Evolutionary conservation across 2,888 invertebrate genomes (phyloP), one percentile per base, ranked within the genome.

Genomic region (Diloba caeruleocephala): DNA sequence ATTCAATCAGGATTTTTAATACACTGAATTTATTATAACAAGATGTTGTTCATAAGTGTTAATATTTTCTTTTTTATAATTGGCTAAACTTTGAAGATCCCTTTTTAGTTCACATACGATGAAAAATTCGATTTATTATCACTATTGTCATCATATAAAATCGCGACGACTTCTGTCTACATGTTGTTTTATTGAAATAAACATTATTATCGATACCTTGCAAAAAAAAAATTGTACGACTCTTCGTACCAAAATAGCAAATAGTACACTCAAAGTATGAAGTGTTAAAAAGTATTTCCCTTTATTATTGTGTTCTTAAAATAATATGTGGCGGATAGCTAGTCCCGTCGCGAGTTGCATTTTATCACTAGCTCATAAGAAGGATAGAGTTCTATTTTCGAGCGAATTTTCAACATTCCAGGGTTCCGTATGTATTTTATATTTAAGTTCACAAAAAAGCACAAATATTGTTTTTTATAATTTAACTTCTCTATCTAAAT

Each of bases 331-430:
- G 81, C 74, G 71, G 83, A 79, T 70, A 74, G 69, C 92, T 92
- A 92, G 92, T 92, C 92, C 90, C 91, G 92, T 85, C 89, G 92
- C 84, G 83, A 73, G 54, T 67, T 77, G 91, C 92, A 92, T 92
- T 92, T 92, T 85, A 85, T 84, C 65, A 67, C 56, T 91, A 89
- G 90, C 74, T 82, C 61, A 65, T 91, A 89, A 89, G 90, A 72
- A 62, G 71, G 76, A 58, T 70, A 66, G 74, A 82, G 82, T 84
- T 85, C 77, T 84, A 75, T 76, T 78, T 77, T 76, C 76, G 84
- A 86, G 88, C 88, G 87, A 88, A 85, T 85, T 91, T 85, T 84
- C 78, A 82, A 92, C 92, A 92, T 92, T 92, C 92, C 92, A 92
- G 84, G 85, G 88, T 85, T 85, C 84, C 75, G 71, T 78, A 78